Evolutionary conservation across 2,888 invertebrate genomes (phyloP).

Genomic region (Melinopterus prodromus): DNA sequence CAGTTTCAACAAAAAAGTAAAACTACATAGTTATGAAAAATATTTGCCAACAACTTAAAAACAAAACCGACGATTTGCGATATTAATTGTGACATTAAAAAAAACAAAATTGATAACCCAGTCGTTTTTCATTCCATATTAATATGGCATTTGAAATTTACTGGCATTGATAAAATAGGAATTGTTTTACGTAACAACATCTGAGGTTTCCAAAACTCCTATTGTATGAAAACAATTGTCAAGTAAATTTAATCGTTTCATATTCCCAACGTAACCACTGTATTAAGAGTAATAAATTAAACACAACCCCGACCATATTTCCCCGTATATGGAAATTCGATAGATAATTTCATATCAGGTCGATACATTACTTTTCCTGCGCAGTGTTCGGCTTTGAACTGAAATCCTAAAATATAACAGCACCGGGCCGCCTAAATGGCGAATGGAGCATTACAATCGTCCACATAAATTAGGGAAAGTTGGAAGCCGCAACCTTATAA

Average conservation of each 20-base stretch:
- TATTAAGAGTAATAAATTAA: not conserved
- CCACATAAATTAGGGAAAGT: slow-evolving; percentile 33
- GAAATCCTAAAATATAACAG: not conserved
- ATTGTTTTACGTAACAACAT: too few species aligned
- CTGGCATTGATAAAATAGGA: too few species aligned
- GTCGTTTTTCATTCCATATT: too few species aligned
- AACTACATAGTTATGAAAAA: too few species aligned
- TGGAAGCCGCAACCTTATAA: slow-evolving; percentile 30
- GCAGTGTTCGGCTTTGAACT: not conserved
- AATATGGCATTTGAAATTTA: too few species aligned
- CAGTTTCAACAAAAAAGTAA: too few species aligned
- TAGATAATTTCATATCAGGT: not conserved
- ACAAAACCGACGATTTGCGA: too few species aligned
- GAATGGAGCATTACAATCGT: not conserved
- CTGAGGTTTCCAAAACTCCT: too few species aligned
- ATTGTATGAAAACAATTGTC: too few species aligned
- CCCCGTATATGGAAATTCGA: not conserved
- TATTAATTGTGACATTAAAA: too few species aligned
- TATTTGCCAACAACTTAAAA: too few species aligned
- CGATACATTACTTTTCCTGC: not conserved
- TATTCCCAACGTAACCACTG: not conserved
- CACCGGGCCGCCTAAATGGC: not conserved
- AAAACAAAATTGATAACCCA: too few species aligned
- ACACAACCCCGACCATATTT: not conserved
- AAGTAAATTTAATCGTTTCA: not conserved